These are phyloP conservation scores for Tetheella fluctuosa DNA, from an alignment of 2,888 invertebrate species.

Conservation along the genomic window DNA sequence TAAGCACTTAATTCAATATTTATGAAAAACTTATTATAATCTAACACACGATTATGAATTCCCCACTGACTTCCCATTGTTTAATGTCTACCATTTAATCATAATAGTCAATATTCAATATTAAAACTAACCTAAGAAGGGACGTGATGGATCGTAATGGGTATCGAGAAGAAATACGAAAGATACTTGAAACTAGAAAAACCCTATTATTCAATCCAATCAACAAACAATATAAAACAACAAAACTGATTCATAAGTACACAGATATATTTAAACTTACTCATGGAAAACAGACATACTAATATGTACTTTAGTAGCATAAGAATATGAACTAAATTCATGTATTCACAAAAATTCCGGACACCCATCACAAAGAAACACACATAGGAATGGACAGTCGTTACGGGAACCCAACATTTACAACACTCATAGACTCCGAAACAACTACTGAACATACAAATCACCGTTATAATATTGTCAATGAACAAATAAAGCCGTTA, in stretches of 20 bases:
- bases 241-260: not conserved
- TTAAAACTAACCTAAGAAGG: conserved; percentile 48
- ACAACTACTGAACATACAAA: conserved; percentile 68
- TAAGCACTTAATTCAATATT: not conserved
- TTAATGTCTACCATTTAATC: conserved; percentile 39
- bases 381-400: conserved; percentile 37
- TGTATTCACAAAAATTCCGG: conserved; percentile 26
- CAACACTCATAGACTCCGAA: conserved; percentile 72
- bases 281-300: conserved; percentile 5
- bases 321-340: not conserved
- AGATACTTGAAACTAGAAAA: conserved; percentile 15
- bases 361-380: conserved; percentile 52
- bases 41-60: conserved; percentile 23
- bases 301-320: not conserved
- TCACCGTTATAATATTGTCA: conserved; percentile 73
- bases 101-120: conserved; percentile 28
- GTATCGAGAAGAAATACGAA: conserved; percentile 39
- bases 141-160: conserved; percentile 48
- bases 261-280: conserved; percentile 16
- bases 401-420: conserved; percentile 45
- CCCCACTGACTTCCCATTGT: conserved; percentile 48
- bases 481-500: conserved; percentile 51
- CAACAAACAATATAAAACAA: not conserved
- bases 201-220: not conserved
- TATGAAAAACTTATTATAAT: not conserved